Evolutionary conservation across 2,888 invertebrate genomes (phyloP).

Genomic region (Macaria notata): DNA sequence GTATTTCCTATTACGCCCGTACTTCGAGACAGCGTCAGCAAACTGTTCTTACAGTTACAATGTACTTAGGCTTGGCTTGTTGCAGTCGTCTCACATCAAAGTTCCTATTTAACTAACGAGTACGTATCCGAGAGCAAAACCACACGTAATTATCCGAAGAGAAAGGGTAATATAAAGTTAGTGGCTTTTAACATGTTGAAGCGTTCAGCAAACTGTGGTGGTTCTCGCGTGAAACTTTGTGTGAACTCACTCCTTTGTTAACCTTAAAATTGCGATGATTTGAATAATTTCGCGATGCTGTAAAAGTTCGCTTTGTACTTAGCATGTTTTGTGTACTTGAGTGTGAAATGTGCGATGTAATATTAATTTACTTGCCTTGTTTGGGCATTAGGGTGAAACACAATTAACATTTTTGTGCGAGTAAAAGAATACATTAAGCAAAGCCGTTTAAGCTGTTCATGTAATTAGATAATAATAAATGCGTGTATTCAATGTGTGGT

Average conservation of each 20-base stretch:
- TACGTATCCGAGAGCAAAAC: constrained; percentile 38
- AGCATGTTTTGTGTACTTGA: constrained; percentile 1
- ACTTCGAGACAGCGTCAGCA: constrained; percentile 16
- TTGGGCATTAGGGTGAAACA: too few relatives aligned
- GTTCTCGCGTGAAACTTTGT: constrained; percentile 61
- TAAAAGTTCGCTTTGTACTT: constrained; percentile 5
- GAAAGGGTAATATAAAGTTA: constrained; percentile 68
- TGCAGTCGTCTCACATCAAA: constrained; percentile 30
- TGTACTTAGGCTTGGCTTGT: constrained; percentile 29
- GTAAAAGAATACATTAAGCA: too few relatives aligned
- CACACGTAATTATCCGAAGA: constrained; percentile 59
- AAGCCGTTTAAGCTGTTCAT: too few relatives aligned
- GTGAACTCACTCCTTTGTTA: constrained; percentile 55
- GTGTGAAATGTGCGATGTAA: neutral
- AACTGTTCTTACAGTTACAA: constrained; percentile 29
- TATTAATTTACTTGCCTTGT: neutral
- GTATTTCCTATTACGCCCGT: neutral
- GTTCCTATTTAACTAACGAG: constrained; percentile 32
- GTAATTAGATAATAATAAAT: too few relatives aligned
- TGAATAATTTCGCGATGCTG: constrained; percentile 46
- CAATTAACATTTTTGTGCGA: too few relatives aligned
- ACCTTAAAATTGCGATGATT: constrained; percentile 49
- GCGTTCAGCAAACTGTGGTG: constrained; percentile 67
- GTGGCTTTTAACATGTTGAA: constrained; percentile 71
- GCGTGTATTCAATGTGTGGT: too few relatives aligned